A percentile compares a stretch with the other conserved stretches of the same genome.
phyloP scores from a whole-genome alignment of 2,113 vertebrate genomes.

The Rhynchomys soricoides region DNA sequence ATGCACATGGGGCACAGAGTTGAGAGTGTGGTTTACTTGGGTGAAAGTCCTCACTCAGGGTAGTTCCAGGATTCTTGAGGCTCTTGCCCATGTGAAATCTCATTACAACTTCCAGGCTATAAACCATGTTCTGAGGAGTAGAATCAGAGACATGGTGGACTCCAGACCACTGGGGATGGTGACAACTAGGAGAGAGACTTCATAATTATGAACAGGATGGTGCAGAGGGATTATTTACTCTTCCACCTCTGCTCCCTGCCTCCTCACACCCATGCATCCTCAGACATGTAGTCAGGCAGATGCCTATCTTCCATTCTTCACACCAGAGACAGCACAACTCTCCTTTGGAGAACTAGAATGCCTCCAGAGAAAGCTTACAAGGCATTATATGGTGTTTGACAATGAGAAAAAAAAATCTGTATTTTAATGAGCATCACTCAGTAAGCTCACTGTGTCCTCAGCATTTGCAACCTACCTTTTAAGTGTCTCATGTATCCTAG shows the following conservation, averaged over 20 bases:
- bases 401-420: neutral
- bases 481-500: neutral
- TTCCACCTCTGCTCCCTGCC: neutral
- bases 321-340: neutral
- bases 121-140: neutral
- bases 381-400: neutral
- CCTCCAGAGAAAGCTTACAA: neutral
- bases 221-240: neutral
- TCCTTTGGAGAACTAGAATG: neutral
- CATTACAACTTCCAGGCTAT: neutral
- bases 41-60: neutral
- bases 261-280: accelerated
- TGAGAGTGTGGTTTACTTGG: neutral
- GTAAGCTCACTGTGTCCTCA: neutral
- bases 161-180: neutral
- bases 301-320: neutral
- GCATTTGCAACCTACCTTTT: neutral
- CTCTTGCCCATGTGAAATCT: neutral
- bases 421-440: neutral
- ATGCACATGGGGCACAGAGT: neutral
- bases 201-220: neutral
- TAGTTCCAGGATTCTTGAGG: neutral
- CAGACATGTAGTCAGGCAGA: neutral
- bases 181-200: neutral
- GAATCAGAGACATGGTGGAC: neutral